Evolutionary conservation across 2,888 invertebrate species (phyloP), one percentile per base, ranked within the genome.

Genomic region (Drosophila bunnanda): DNA sequence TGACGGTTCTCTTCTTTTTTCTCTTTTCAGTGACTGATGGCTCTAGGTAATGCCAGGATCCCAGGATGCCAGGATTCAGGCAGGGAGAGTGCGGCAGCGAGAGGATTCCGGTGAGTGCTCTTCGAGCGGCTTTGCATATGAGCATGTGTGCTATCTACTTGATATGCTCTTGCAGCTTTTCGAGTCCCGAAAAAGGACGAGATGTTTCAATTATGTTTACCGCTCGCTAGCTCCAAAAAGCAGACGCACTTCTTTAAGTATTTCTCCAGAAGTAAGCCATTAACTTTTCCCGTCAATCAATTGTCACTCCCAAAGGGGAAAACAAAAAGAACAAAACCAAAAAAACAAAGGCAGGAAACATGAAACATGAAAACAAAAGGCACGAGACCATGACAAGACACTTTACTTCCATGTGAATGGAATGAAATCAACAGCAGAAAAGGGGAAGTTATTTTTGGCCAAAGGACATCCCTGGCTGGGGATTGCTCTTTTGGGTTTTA

Each of bases 271-370:
- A 70, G 80, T 87, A 79, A 79, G 75, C 75, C 75, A 83, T 87
- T 88, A 86, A 79, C 87, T 83, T 79, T 80, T 79, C 64, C 89
- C 78, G 88, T 88, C 86, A 87, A 87, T 89, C 86, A 87, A 89
- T 75, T 83, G 84, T 83, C 89, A 79, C 69, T 78, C 65, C 68
- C 61, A 65, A 70, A 67, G 46, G 61, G 61, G 41, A 76, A 65
- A 53, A 38, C 43, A 66, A 30, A 25, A 44, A 43, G 43, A 54
- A 50, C 55, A 48, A 44, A 48, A 36, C 46, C 13, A 46, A 34
- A 5, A 15, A n/a, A 38, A 38, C 6, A 62, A 62, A 30, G 34
- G 59, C 62, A 59, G 41, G 34, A 52, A 53, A n/a, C 57, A 38
- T 22, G 61, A 34, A 57, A 52, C 41, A 56, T 28, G 65, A 44